Evolutionary conservation across 2,113 vertebrate genomes (phyloP).

Genomic region (Semnornis frantzii): DNA sequence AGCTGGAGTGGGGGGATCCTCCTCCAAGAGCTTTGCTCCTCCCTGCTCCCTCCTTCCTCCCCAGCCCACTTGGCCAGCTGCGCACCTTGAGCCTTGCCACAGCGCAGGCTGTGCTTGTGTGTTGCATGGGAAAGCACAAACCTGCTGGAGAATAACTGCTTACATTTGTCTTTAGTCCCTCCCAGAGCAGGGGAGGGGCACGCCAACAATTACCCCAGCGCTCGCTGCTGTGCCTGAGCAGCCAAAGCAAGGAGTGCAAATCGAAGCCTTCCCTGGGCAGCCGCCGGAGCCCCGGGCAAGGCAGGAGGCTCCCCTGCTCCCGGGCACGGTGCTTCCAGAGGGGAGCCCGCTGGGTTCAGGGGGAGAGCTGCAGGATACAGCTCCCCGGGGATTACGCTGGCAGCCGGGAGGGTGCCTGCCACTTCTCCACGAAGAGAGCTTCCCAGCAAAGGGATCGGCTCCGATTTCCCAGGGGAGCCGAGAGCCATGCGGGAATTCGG

Average conservation of each 20-base stretch:
- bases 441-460: not conserved
- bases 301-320: not conserved
- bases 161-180: slow-evolving; percentile 1
- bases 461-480: slow-evolving; percentile 13
- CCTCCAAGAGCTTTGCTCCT: not conserved
- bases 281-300: not conserved
- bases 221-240: slow-evolving; percentile 4
- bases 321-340: not conserved
- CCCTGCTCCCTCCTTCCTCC: not conserved
- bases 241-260: not conserved
- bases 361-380: not conserved
- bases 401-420: not conserved
- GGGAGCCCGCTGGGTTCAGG: not conserved
- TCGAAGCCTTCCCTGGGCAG: slow-evolving; percentile 4
- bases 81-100: not conserved
- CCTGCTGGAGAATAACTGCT: slow-evolving; percentile 3
- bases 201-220: not conserved
- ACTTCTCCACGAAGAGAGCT: not conserved
- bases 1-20: not conserved
- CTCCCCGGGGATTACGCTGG: fast-evolving
- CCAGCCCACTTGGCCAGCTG: fast-evolving
- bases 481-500: slow-evolving; percentile 39
- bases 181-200: slow-evolving; percentile 40
- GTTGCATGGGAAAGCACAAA: not conserved
- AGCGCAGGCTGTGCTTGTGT: not conserved